Evolutionary conservation across 1,140 invertebrate species (phyloP), one percentile per base, ranked within the genome.

Genomic region (Olivierus martensii): DNA sequence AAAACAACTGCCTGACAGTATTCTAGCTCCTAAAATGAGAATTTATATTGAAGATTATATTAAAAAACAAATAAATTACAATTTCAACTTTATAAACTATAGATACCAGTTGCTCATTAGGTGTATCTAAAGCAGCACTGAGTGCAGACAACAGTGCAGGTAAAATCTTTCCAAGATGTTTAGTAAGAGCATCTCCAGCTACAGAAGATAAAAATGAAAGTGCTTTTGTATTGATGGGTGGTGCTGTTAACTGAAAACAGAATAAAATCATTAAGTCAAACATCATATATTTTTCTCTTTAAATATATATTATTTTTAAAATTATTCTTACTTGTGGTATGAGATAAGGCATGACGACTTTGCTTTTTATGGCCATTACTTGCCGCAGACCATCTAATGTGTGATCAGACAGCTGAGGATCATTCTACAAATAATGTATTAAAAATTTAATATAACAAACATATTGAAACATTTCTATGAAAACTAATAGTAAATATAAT

Each of bases 281-380:
- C n/a, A n/a, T n/a, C n/a, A n/a, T n/a, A n/a, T n/a, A n/a, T n/a
- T n/a, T n/a, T n/a, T n/a, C n/a, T n/a, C n/a, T n/a, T n/a, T n/a
- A n/a, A n/a, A n/a, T n/a, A n/a, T n/a, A n/a, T n/a, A n/a, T n/a
- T n/a, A n/a, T n/a, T n/a, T n/a, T n/a, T n/a, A n/a, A n/a, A n/a
- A n/a, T 28, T 7, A 51, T 46, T 51, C 55, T 62, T 58, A 75
- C 67, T 62, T 74, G 91, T 14, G 94, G 94, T 44, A 99, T 83
- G 43, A 98, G 73, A 69, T 96, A 96, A 3, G 93, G 93, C 53
- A 99, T 69, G 28, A 98, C 90, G 0, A 92, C 91, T 58, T 87
- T 75, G 9, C 90, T 92, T 73, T 95, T 97, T 38, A 96, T 89
- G 12, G 87, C 82, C 87, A 98, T 95, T 5, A 97, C 86, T 78